Conservation (phyloP, 2,113 vertebrate species). For the Siphamia tubifer region DNA sequence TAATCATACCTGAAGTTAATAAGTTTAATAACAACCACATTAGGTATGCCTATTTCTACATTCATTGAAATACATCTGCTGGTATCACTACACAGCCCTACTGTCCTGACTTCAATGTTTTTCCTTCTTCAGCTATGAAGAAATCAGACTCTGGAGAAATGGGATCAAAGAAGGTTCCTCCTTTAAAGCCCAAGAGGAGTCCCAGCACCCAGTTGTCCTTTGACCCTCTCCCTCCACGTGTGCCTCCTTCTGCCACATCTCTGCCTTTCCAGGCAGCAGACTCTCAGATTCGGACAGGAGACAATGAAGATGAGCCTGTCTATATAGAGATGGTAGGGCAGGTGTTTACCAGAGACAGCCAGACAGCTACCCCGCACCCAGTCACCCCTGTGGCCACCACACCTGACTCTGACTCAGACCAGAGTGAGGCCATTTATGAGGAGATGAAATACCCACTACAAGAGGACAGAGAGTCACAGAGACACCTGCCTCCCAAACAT, state of each 20-base stretch:
- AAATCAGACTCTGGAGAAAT: conserved; percentile 84
- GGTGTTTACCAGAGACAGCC: conserved; percentile 83
- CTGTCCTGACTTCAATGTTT: neutral
- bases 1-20: no score
- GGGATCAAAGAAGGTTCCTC: conserved; percentile 84
- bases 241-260: conserved; percentile 69
- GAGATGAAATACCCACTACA: conserved; percentile 91
- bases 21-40: no score
- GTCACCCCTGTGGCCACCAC: conserved; percentile 78
- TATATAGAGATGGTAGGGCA: conserved; percentile 95
- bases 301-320: conserved; percentile 86
- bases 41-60: no score
- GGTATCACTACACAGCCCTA: no score
- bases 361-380: conserved; percentile 76
- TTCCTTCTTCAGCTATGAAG: conserved; percentile 75
- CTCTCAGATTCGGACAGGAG: conserved; percentile 62
- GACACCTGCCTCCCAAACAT: conserved; percentile 71
- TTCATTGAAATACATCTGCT: no score
- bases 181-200: conserved; percentile 88
- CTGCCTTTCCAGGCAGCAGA: conserved; percentile 70
- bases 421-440: conserved; percentile 92
- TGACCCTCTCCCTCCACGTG: conserved; percentile 69
- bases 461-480: conserved; percentile 76
- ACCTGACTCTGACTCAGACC: conserved; percentile 88
- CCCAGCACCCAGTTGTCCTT: conserved; percentile 90